Evolutionary conservation across 2,888 invertebrate species (phyloP), one percentile per base, ranked within the genome.

Genomic region (Rhyacophila evoluta): DNA sequence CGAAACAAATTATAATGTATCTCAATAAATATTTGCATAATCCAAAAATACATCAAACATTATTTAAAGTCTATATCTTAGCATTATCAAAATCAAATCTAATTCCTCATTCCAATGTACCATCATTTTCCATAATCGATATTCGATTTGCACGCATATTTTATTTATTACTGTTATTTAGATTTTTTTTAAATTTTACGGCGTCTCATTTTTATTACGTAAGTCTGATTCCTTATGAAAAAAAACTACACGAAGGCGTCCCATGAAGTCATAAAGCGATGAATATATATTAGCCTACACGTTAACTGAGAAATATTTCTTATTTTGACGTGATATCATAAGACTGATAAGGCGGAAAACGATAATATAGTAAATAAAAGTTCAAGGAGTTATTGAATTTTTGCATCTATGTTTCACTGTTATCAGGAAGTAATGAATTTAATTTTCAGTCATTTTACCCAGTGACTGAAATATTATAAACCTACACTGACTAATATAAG

Each of bases 381-480:
- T 75, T 75, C 75, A 75, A 75, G 75, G 75, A 75, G 29, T 69
- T 28, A 37, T 38, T 25, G 28, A 19, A 39, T 36, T 29, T n/a
- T 19, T 55, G 19, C 55, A 55, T 55, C 5, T 11, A 39, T 28
- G 28, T 39, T 19, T 69, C 29, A 33, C 75, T 75, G 38, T 75
- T 37, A 70, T 75, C 69, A 75, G 69, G 70, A 12, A 70, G 29
- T 69, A 55, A 33, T 75, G 75, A 70, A 38, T 75, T 55, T 19
- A 25, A 5, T 55, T 25, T 25, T 12, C 10, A 55, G 19, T 55
- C 55, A 55, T 15, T 55, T 55, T 10, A 55, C 55, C 19, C 19
- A 55, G 15, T 55, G 25, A 55, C 19, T 25, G 55, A 55, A 55
- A 19, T 55, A 19, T 19, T 55, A 55, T 10, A 25, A 25, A 8